Conservation (phyloP, 2,113 vertebrate genomes). For the Atlantisia rogersi region DNA sequence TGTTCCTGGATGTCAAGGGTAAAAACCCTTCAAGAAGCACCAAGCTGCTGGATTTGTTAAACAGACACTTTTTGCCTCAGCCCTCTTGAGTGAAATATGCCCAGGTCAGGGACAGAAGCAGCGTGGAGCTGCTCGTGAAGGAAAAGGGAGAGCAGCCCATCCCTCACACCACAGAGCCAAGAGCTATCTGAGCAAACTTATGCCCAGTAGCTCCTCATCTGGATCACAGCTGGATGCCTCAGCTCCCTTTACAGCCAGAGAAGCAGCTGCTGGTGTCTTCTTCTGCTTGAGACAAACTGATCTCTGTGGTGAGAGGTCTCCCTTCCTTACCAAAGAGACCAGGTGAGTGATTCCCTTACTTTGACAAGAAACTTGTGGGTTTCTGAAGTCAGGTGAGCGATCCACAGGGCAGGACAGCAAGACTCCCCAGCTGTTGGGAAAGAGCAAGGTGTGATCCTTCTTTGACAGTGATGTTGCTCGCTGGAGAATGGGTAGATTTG, state of each 20-base stretch:
- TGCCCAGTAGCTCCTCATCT: neutral
- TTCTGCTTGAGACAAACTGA: neutral
- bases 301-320: neutral
- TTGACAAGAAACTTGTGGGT: neutral
- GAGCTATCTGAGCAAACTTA: neutral
- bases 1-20: neutral
- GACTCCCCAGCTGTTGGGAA: neutral
- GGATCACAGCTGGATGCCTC: neutral
- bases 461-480: neutral
- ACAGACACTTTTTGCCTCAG: neutral
- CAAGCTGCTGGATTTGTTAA: neutral
- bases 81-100: neutral
- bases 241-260: neutral
- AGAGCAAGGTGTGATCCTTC: neutral
- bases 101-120: neutral
- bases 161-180: neutral
- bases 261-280: neutral
- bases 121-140: neutral
- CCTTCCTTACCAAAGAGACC: neutral
- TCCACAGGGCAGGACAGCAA: neutral
- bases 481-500: neutral
- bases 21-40: neutral
- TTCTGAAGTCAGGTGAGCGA: neutral
- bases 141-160: neutral
- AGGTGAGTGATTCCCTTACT: neutral